phyloP scores from a whole-genome alignment of 2,797 vertebrate species.

The Sebastes vulpes region DNA sequence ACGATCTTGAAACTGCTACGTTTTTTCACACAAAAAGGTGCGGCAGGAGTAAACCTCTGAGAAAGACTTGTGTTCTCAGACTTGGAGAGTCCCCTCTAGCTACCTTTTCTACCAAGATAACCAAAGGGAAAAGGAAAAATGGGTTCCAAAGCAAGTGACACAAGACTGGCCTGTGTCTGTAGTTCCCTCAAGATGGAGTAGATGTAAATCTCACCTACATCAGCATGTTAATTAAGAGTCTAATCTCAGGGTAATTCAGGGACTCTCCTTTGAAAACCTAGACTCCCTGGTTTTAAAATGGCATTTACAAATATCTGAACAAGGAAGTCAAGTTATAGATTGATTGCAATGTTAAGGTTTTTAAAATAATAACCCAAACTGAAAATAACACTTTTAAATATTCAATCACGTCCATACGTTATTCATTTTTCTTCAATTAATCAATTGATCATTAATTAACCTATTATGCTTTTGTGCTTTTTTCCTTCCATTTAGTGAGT shows the following conservation, averaged over 20 bases:
- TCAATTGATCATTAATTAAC: too few species aligned
- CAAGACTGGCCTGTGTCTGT: conserved; percentile 7
- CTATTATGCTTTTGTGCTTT: too few species aligned
- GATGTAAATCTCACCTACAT: conserved; percentile 55
- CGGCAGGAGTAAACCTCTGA: conserved; percentile 4
- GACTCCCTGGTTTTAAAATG: neutral
- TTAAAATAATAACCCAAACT: neutral
- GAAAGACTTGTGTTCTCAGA: neutral
- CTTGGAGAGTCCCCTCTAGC: neutral
- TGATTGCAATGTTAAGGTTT: neutral
- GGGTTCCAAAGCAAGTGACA: neutral
- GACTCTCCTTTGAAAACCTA: conserved; percentile 8
- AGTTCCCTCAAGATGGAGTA: conserved; percentile 47
- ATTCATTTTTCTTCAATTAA: neutral
- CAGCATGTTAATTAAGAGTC: conserved; percentile 55
- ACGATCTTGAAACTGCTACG: conserved; percentile 3
- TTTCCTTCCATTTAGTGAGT: too few species aligned
- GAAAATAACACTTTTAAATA: neutral
- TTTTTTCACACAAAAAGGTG: conserved; percentile 7
- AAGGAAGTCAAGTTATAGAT: neutral
- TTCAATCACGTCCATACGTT: neutral
- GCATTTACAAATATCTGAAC: neutral
- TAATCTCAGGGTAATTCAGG: conserved; percentile 50
- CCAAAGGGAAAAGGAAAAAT: conserved; percentile 1
- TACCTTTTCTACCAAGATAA: conserved; percentile 11